These are phyloP conservation scores for Sacculina carcini DNA, from an alignment of 2,888 invertebrate species.

Conservation along the genomic window DNA sequence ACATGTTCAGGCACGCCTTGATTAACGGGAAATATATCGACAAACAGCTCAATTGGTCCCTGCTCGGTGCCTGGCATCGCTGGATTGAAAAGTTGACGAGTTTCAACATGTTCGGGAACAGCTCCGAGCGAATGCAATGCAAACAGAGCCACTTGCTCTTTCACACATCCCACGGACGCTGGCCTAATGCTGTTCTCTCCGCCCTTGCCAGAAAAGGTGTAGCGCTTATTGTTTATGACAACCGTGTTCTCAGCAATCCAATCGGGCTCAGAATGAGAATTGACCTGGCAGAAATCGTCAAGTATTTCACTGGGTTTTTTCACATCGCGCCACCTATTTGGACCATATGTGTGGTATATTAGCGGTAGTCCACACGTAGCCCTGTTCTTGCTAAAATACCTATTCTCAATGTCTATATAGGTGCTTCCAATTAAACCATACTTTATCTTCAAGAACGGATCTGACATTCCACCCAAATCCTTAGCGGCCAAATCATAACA, in stretches of 20 bases:
- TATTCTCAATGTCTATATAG: constrained; percentile 24
- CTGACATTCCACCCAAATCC: constrained; percentile 24
- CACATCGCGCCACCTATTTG: constrained; percentile 22
- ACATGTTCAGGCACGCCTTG: constrained; percentile 42
- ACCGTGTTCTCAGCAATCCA: not conserved
- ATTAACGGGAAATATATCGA: constrained; percentile 33
- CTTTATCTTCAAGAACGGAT: constrained; percentile 24
- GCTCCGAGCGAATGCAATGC: constrained; percentile 22
- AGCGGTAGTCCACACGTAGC: constrained; percentile 23
- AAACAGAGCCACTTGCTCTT: constrained; percentile 24
- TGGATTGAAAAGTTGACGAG: constrained; percentile 24
- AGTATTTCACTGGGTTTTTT: constrained; percentile 21
- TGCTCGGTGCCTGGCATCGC: constrained; percentile 24
- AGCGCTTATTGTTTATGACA: not conserved
- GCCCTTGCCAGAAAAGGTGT: not conserved
- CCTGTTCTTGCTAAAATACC: constrained; percentile 24
- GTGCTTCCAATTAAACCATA: constrained; percentile 27
- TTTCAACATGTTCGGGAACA: constrained; percentile 29
- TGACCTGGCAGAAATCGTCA: constrained; percentile 18
- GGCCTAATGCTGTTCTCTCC: constrained; percentile 5
- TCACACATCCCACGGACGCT: constrained; percentile 18
- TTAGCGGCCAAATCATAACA: constrained; percentile 23
- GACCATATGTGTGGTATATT: constrained; percentile 24
- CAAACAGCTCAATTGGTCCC: constrained; percentile 27
- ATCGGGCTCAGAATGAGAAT: not conserved